These are phyloP conservation scores for Helobdella robusta DNA, from an alignment of 2,888 invertebrate genomes.

Conservation along the genomic window DNA sequence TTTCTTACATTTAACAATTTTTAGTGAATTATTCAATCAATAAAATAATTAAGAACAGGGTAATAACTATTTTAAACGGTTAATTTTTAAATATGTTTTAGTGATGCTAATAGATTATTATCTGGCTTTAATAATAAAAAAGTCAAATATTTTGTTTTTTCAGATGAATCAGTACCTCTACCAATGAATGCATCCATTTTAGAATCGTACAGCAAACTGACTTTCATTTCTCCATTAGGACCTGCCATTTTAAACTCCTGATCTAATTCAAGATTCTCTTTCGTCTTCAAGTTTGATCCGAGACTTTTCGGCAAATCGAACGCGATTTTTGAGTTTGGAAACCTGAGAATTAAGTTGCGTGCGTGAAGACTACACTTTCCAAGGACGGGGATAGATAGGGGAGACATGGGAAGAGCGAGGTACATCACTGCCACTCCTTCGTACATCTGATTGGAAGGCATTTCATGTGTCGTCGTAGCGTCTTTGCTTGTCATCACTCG, in stretches of 20 bases:
- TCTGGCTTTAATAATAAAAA: conserved; percentile 12
- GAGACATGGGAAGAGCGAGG: conserved; percentile 18
- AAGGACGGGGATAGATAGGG: conserved; percentile 18
- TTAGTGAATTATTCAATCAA: too few relatives aligned
- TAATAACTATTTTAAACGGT: too few relatives aligned
- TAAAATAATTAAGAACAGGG: too few relatives aligned
- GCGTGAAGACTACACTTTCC: conserved; percentile 12
- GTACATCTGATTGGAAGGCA: too few relatives aligned
- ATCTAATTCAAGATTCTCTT: background rate
- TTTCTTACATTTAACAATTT: too few relatives aligned
- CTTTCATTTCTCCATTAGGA: conserved; percentile 22
- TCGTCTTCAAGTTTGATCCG: background rate
- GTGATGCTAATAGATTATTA: too few relatives aligned
- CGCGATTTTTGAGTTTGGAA: conserved; percentile 19
- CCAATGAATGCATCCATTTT: conserved; percentile 14
- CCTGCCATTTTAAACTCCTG: conserved; percentile 24
- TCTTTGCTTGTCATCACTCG: too few relatives aligned
- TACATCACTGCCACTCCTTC: conserved; percentile 20
- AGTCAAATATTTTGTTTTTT: conserved; percentile 13
- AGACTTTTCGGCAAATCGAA: conserved; percentile 16
- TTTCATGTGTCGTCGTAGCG: too few relatives aligned
- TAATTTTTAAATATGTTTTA: too few relatives aligned
- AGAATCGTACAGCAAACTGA: conserved; percentile 12
- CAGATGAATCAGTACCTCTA: background rate
- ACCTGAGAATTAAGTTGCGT: conserved; percentile 1